phyloP scores from a whole-genome alignment of 1,140 invertebrate genomes.

The Phymastichus coffea region DNA sequence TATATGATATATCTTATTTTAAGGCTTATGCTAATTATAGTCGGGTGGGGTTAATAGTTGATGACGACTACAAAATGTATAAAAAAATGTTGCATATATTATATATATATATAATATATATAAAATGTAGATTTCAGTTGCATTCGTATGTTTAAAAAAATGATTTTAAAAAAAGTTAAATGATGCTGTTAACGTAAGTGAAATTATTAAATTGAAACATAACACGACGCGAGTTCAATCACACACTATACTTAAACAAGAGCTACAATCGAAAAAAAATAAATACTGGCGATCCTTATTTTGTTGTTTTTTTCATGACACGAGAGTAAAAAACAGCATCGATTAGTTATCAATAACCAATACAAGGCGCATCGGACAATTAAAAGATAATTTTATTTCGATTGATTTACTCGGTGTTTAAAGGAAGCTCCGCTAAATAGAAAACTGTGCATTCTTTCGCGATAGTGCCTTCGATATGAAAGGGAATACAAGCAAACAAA shows the following conservation, averaged over 20 bases:
- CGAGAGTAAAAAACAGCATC: conserved; percentile 7
- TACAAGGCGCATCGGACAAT: conserved; percentile 11
- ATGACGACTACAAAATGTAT: conserved; percentile 37
- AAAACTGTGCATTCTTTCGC: conserved; percentile 27
- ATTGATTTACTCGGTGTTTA: conserved; percentile 11
- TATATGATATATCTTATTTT: conserved; percentile 41
- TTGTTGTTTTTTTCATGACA: background rate
- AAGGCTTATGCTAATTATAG: conserved; percentile 44
- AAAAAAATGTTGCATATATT: conserved; percentile 40
- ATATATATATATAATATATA: conserved; percentile 31
- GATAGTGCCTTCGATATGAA: conserved; percentile 28
- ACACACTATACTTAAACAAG: conserved; percentile 13
- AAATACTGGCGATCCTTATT: background rate
- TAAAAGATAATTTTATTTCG: conserved; percentile 5
- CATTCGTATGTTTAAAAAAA: conserved; percentile 22
- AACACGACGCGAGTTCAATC: background rate
- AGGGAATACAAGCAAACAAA: conserved; percentile 10
- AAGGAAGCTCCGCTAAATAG: conserved; percentile 4
- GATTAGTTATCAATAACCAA: conserved; percentile 13
- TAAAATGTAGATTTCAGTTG: conserved; percentile 26
- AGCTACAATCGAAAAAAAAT: conserved; percentile 23
- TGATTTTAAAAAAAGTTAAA: conserved; percentile 12
- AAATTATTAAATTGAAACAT: background rate
- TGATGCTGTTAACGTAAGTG: conserved; percentile 12
- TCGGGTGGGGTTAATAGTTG: conserved; percentile 38